A percentile compares a stretch with the other conserved stretches of the same genome.
phyloP scores from a whole-genome alignment of 2,888 invertebrate species.

The Galeruca laticollis region DNA sequence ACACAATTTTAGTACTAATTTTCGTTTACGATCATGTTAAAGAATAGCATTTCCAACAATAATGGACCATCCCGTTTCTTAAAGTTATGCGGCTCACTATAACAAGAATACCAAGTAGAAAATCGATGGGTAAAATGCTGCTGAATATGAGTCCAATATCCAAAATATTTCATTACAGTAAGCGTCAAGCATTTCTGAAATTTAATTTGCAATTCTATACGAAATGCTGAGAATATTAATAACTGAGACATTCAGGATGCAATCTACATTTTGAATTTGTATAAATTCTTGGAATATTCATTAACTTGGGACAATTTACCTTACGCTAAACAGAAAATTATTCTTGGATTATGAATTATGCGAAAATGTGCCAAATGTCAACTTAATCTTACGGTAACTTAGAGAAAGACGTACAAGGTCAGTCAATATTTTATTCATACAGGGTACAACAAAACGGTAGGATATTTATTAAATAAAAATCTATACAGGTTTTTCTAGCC shows the following conservation, averaged over 20 bases:
- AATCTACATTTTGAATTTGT: slow-evolving; percentile 26
- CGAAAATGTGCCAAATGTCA: not conserved
- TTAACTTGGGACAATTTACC: slow-evolving; percentile 17
- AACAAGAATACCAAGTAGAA: slow-evolving; percentile 4
- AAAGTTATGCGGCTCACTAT: slow-evolving; percentile 2
- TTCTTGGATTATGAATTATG: slow-evolving; percentile 4
- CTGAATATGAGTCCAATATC: slow-evolving; percentile 28
- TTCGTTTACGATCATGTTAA: not conserved
- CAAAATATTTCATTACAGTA: slow-evolving; percentile 33
- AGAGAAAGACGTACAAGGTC: not conserved
- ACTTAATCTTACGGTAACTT: not conserved
- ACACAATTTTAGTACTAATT: not conserved
- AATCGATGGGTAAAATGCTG: slow-evolving; percentile 13
- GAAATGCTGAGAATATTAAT: slow-evolving; percentile 32
- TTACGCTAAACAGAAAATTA: slow-evolving; percentile 15
- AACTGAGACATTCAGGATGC: slow-evolving; percentile 24
- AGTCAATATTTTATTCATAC: no score
- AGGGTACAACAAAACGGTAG: no score
- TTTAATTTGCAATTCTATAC: slow-evolving; percentile 32
- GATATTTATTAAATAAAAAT: no score
- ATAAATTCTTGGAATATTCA: slow-evolving; percentile 33
- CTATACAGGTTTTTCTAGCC: no score
- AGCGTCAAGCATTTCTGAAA: slow-evolving; percentile 31
- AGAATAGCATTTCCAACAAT: not conserved
- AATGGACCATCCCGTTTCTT: not conserved